Evolutionary conservation across 2,113 vertebrate species (phyloP).

Genomic region (Apteryx owenii): DNA sequence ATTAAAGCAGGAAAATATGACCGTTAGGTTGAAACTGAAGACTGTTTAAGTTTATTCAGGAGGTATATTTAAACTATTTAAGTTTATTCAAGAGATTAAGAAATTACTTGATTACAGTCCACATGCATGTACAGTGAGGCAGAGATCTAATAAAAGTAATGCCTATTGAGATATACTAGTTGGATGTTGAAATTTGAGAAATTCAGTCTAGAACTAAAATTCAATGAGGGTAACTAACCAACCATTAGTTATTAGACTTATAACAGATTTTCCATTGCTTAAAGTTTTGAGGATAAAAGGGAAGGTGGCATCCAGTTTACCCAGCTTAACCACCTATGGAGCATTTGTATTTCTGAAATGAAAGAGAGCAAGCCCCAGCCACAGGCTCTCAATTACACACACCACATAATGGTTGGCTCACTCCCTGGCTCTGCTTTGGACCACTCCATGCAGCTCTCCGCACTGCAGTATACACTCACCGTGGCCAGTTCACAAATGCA

Average conservation of each 20-base stretch:
- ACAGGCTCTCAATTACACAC: neutral
- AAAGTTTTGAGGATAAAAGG: neutral
- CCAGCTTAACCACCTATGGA: fast-evolving
- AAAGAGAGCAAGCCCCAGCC: neutral
- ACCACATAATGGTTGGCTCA: neutral
- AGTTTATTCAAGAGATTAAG: neutral
- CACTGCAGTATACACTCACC: fast-evolving
- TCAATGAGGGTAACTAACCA: neutral
- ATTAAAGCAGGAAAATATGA: neutral
- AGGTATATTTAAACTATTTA: neutral
- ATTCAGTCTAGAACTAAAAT: neutral
- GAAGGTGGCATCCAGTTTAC: neutral
- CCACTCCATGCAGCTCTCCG: neutral
- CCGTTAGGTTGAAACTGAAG: neutral
- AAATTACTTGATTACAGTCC: neutral
- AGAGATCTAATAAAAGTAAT: neutral
- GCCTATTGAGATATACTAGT: neutral
- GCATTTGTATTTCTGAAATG: neutral
- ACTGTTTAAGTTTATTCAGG: neutral
- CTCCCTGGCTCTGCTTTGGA: neutral
- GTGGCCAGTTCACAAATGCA: neutral
- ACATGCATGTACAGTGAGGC: neutral
- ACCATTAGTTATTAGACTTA: neutral
- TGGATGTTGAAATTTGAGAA: neutral
- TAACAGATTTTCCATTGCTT: neutral